Evolutionary conservation across 2,888 invertebrate species (phyloP), one percentile per base, ranked within the genome.

Genomic region (Aspidiotus rigidus): DNA sequence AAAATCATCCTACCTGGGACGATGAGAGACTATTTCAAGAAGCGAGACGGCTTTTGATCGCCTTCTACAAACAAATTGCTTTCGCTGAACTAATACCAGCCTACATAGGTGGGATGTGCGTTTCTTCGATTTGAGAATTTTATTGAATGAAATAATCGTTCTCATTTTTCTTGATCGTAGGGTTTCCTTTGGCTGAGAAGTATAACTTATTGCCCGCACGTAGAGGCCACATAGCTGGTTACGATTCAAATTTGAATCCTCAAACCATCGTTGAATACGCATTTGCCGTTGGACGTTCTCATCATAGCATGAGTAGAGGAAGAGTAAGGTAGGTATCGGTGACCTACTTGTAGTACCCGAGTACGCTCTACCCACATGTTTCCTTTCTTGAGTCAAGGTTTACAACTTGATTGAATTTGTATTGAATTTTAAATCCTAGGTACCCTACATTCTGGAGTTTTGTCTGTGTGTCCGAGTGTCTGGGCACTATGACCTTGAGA

Each of bases 171-270:
- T n/a, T 55, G 56, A 1, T n/a, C 2, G 9, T n/a, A 55, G 56
- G 56, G n/a, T 8, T 17, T 16, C 8, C 15, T 16, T 16, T 59
- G 16, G 39, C 59, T 28, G 17, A 17, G 6, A 28, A 39, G 28
- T 59, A 59, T 39, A 59, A 59, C 17, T 13, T 59, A 10, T 7
- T 28, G 8, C 59, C 59, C 7, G 59, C 59, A 11, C 17, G 17
- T 17, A 28, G 28, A 28, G 59, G 59, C 6, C 39, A 59, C 13
- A 39, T 59, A 28, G 28, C 17, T 28, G 59, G 17, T 59, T 59
- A 59, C 39, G 28, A 59, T 13, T 39, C 59, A 13, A 59, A 59
- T 13, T 28, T 59, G 13, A 39, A 59, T 59, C 59, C 59, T 13
- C 59, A 59, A 59, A 59, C 59, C 39, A 13, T 59, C 13, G 5